These are phyloP conservation scores for Halcyon chelicuti DNA, from an alignment of 2,797 vertebrate species.

Conservation along the genomic window DNA sequence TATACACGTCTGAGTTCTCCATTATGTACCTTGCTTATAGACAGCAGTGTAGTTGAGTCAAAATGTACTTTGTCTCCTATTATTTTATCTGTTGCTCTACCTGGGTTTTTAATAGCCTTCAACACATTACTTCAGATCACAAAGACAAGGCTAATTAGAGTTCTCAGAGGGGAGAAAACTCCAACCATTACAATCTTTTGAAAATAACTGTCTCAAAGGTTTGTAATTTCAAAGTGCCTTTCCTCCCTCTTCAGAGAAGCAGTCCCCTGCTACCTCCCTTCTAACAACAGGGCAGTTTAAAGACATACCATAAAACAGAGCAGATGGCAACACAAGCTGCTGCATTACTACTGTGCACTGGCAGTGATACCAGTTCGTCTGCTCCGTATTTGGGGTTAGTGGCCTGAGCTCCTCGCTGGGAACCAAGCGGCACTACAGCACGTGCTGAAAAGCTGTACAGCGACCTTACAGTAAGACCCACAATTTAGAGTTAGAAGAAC, in stretches of 20 bases:
- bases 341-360: fast-evolving
- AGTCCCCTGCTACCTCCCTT: not conserved
- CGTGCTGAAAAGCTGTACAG: not conserved
- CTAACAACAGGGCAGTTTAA: not conserved
- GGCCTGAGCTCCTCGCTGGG: not conserved
- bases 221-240: not conserved
- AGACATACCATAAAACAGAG: not conserved
- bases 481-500: not conserved
- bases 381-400: fast-evolving
- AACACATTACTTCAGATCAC: not conserved
- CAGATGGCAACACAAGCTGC: not conserved
- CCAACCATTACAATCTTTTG: not conserved
- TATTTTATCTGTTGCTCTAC: not conserved
- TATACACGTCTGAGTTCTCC: not conserved
- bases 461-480: not conserved
- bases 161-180: not conserved
- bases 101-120: not conserved
- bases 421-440: fast-evolving
- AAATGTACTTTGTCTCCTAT: not conserved
- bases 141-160: not conserved
- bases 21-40: not conserved
- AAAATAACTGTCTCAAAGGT: not conserved
- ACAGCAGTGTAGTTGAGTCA: not conserved
- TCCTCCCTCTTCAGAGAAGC: not conserved
- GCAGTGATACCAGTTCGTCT: not conserved